A percentile compares a stretch with the other conserved stretches of the same genome.
phyloP scores from a whole-genome alignment of 2,888 invertebrate genomes.

The Ceraclea dissimilis region DNA sequence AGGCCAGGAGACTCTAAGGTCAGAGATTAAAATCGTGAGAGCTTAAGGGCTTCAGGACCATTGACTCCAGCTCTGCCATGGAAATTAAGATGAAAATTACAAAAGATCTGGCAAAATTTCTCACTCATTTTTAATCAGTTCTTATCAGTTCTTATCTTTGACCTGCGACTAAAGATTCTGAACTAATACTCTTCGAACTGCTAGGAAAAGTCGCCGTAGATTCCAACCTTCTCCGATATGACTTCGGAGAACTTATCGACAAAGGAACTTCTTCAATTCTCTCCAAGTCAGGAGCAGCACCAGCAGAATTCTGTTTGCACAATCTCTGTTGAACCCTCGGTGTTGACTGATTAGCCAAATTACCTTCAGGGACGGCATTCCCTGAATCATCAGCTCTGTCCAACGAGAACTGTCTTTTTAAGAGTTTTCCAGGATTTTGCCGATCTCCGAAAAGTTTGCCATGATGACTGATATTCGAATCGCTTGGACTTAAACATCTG shows the following conservation, averaged over 20 bases:
- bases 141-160: background rate
- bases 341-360: slow-evolving; percentile 29
- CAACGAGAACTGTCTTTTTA: slow-evolving; percentile 54
- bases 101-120: too few relatives aligned
- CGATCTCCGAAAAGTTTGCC: slow-evolving; percentile 12
- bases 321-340: slow-evolving; percentile 33
- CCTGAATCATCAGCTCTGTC: slow-evolving; percentile 51
- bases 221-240: slow-evolving; percentile 22
- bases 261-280: slow-evolving; percentile 52
- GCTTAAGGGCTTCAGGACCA: too few relatives aligned
- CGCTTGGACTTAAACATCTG: slow-evolving; percentile 61
- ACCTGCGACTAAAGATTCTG: slow-evolving; percentile 17
- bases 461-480: slow-evolving; percentile 35
- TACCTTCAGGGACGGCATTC: slow-evolving; percentile 27
- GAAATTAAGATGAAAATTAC: too few relatives aligned
- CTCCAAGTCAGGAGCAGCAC: slow-evolving; percentile 52
- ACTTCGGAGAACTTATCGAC: slow-evolving; percentile 31
- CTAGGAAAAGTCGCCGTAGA: slow-evolving; percentile 17
- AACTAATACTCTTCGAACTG: slow-evolving; percentile 22
- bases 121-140: too few relatives aligned
- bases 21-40: too few relatives aligned
- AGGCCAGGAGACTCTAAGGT: too few relatives aligned
- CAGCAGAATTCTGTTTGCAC: slow-evolving; percentile 56
- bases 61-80: too few relatives aligned
- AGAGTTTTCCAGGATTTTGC: slow-evolving; percentile 32